Percentiles rank a stretch among this genome's conserved stretches.
Evolutionary conservation across 2,113 vertebrate genomes (phyloP).

Genomic region (Cyanoramphus novaezelandiae): DNA sequence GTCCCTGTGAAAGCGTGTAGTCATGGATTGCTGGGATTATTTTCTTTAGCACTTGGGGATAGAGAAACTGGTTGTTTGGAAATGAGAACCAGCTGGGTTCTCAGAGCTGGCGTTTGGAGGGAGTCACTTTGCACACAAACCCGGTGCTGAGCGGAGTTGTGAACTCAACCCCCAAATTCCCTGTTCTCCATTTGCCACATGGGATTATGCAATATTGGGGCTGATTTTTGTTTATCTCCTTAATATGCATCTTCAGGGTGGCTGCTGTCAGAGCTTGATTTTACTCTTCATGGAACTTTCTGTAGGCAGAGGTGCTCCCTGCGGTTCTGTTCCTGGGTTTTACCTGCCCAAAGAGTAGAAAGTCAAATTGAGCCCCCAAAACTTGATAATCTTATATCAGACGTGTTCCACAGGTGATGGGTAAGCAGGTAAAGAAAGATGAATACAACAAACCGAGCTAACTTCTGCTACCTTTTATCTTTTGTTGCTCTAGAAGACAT

Average conservation of each 20-base stretch:
- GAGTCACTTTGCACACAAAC: conserved; percentile 70
- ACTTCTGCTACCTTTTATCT: conserved; percentile 10
- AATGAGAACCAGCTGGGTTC: conserved; percentile 86
- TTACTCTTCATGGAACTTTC: conserved; percentile 30
- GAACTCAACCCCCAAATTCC: conserved; percentile 64
- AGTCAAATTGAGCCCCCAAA: conserved; percentile 36
- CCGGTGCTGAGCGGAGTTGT: conserved; percentile 53
- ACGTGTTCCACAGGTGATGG: conserved; percentile 23
- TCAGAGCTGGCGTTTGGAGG: conserved; percentile 72
- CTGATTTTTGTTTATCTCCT: conserved; percentile 48
- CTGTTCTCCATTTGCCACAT: conserved; percentile 54
- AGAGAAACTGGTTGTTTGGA: conserved; percentile 81
- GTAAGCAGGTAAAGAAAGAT: conserved; percentile 21
- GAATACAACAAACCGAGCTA: conserved; percentile 6
- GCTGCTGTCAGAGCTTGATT: conserved; percentile 7
- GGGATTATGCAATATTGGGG: conserved; percentile 47
- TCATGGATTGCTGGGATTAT: conserved; percentile 81
- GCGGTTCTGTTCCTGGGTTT: not conserved
- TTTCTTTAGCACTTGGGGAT: conserved; percentile 85
- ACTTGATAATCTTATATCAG: not conserved
- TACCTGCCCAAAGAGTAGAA: not conserved
- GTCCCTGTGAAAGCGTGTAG: conserved; percentile 78
- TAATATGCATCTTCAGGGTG: conserved; percentile 46
- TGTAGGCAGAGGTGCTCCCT: not conserved
- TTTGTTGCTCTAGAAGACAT: conserved; percentile 26